phyloP scores from a whole-genome alignment of 2,113 vertebrate species.

The Leptocoma aspasia region DNA sequence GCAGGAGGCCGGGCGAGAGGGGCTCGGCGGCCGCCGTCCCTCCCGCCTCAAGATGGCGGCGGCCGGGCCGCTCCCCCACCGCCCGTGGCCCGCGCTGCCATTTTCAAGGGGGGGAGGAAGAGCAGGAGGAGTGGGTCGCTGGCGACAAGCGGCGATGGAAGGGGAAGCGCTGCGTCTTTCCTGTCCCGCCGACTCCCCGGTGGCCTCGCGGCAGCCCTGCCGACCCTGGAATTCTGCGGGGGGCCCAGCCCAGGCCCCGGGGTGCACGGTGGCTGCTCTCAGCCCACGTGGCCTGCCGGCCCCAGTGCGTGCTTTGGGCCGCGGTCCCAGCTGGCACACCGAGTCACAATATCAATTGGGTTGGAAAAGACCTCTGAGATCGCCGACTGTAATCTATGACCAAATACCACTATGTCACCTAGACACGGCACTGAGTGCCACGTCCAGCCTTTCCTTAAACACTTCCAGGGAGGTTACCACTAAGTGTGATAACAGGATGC shows the following conservation, averaged over 20 bases:
- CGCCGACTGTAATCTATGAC: background rate
- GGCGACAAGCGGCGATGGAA: background rate
- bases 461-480: background rate
- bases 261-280: fast-evolving
- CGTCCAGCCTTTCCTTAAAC: background rate
- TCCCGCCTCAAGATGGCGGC: background rate
- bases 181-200: background rate
- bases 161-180: background rate
- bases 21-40: background rate
- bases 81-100: background rate
- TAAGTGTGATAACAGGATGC: background rate
- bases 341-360: background rate
- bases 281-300: fast-evolving
- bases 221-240: fast-evolving
- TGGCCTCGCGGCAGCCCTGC: no score
- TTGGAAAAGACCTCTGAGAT: background rate
- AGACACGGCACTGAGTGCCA: background rate
- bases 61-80: background rate
- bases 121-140: background rate
- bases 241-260: no score
- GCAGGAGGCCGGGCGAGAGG: background rate
- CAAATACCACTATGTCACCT: background rate
- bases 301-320: fast-evolving
- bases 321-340: background rate
- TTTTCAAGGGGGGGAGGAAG: background rate